phyloP scores from a whole-genome alignment of 2,888 invertebrate species.

The Philopedon plagiatum region DNA sequence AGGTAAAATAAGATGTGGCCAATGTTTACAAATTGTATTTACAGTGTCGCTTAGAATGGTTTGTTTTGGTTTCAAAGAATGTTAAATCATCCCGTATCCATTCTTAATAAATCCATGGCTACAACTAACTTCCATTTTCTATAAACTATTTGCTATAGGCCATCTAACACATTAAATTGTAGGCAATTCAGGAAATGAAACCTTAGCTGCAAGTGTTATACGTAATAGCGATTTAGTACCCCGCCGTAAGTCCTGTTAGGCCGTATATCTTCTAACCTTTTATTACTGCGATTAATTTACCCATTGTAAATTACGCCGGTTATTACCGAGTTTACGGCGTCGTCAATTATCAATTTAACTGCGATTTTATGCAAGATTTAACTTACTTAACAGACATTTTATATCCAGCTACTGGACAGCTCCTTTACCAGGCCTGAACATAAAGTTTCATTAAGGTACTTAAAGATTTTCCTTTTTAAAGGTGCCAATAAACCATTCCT shows the following conservation, averaged over 20 bases:
- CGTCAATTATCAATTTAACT: slow-evolving; percentile 58
- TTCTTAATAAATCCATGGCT: no score
- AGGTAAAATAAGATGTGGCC: no score
- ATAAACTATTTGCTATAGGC: background rate
- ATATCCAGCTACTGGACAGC: slow-evolving; percentile 40
- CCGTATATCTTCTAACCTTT: slow-evolving; percentile 47
- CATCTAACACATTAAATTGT: background rate
- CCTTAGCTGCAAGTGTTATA: slow-evolving; percentile 28
- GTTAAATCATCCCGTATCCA: no score
- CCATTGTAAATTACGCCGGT: slow-evolving; percentile 52
- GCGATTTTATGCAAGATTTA: slow-evolving; percentile 56
- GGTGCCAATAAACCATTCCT: no score
- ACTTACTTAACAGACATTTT: slow-evolving; percentile 50
- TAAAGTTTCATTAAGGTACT: background rate
- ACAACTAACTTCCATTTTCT: no score
- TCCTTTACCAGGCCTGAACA: slow-evolving; percentile 12
- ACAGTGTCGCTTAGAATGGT: no score
- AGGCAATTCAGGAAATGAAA: slow-evolving; percentile 37
- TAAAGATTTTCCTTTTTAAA: background rate
- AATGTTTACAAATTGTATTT: no score
- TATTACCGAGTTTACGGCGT: slow-evolving; percentile 56
- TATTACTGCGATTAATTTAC: slow-evolving; percentile 47
- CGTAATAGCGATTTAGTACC: slow-evolving; percentile 17
- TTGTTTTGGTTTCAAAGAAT: no score
- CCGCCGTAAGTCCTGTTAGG: slow-evolving; percentile 35